A percentile compares a stretch with the other conserved stretches of the same genome.
Conservation (phyloP, 2,797 vertebrate species). For the Sebastes matsubarae region DNA sequence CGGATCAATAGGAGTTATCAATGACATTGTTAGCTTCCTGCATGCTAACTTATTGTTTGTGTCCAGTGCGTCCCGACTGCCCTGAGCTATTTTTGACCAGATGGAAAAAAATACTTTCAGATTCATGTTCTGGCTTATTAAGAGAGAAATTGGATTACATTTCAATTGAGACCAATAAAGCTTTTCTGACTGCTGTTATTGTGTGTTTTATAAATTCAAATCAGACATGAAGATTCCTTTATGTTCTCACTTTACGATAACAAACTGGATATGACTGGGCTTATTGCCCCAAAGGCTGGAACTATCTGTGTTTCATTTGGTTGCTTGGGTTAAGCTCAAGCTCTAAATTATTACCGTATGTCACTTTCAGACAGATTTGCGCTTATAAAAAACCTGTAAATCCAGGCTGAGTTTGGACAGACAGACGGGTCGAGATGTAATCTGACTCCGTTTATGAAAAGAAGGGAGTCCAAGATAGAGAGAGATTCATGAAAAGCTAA, state of each 20-base stretch:
- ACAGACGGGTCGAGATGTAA: conserved; percentile 38
- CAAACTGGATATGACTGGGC: conserved; percentile 14
- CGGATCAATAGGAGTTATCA: conserved; percentile 81
- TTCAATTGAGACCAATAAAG: background rate
- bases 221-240: conserved; percentile 4
- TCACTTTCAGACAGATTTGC: conserved; percentile 2
- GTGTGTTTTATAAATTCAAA: conserved; percentile 20
- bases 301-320: conserved; percentile 5
- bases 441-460: conserved; percentile 54
- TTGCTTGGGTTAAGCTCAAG: conserved; percentile 20
- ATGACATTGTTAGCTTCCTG: conserved; percentile 72
- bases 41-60: conserved; percentile 59
- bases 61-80: conserved; percentile 24
- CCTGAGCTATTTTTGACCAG: conserved; percentile 45
- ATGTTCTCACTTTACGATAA: conserved; percentile 2
- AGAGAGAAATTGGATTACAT: conserved; percentile 3
- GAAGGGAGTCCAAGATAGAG: conserved; percentile 48
- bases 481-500: conserved; percentile 26
- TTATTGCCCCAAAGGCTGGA: background rate
- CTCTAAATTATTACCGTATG: conserved; percentile 18
- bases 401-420: background rate
- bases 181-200: conserved; percentile 4
- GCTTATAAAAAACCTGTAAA: conserved; percentile 6
- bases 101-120: conserved; percentile 22
- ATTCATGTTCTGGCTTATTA: conserved; percentile 2